Percentiles rank a stretch among this genome's conserved stretches.
Evolutionary conservation across 2,888 invertebrate genomes (phyloP).

Genomic region (Thyatira batis): DNA sequence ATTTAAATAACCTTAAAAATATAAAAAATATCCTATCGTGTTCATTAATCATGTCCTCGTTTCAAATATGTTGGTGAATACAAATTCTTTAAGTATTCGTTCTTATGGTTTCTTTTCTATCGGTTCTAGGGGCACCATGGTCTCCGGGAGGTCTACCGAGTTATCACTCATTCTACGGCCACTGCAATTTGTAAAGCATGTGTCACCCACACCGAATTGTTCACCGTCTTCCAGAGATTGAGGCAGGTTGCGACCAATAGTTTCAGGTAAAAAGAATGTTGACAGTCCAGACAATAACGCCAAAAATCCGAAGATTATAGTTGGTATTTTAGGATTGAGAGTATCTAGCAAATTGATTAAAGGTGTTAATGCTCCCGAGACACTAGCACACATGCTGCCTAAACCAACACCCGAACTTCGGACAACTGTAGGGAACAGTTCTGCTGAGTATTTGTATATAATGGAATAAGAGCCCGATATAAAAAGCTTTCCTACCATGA

Average conservation of each 20-base stretch:
- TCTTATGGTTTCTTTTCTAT: conserved; percentile 57
- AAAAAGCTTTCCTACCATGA: conserved; percentile 91
- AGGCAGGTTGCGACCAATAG: conserved; percentile 90
- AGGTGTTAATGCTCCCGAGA: conserved; percentile 91
- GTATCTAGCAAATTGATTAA: conserved; percentile 89
- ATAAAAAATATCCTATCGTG: neutral
- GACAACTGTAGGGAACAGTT: conserved; percentile 92
- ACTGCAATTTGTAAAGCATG: conserved; percentile 87
- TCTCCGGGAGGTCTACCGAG: conserved; percentile 66
- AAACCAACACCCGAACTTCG: conserved; percentile 92
- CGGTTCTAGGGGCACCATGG: conserved; percentile 68
- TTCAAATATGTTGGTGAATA: too few species aligned
- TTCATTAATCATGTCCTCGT: neutral
- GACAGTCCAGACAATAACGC: conserved; percentile 88
- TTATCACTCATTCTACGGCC: conserved; percentile 66
- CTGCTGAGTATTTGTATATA: conserved; percentile 93
- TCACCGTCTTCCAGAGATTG: conserved; percentile 93
- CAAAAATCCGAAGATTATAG: conserved; percentile 88
- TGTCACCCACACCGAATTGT: conserved; percentile 91
- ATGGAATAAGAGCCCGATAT: conserved; percentile 93
- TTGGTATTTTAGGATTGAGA: conserved; percentile 89
- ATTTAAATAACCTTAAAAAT: conserved; percentile 16
- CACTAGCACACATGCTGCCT: conserved; percentile 92
- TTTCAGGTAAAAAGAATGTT: conserved; percentile 90
- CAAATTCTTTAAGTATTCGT: neutral